Conservation (phyloP, 1,140 invertebrate genomes). For the Calosoma granatense region DNA sequence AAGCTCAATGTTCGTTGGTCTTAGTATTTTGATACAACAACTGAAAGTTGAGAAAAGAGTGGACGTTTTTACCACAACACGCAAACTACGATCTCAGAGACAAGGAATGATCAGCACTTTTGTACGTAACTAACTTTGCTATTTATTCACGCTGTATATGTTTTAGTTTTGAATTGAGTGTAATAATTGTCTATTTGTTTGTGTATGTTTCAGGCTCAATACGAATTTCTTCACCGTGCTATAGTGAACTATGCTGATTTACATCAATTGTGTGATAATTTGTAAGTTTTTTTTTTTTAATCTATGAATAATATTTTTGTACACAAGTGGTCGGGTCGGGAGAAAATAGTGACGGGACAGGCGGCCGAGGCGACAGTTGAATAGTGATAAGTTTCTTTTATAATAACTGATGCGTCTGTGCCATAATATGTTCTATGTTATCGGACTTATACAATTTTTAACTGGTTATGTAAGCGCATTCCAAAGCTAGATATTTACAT, state of each 20-base stretch:
- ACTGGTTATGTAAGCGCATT: not conserved
- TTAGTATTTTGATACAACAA: slow-evolving; percentile 77
- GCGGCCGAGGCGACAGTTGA: too few species aligned
- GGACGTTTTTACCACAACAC: slow-evolving; percentile 72
- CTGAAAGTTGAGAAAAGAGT: slow-evolving; percentile 69
- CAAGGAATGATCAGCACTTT: slow-evolving; percentile 72
- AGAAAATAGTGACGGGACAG: not conserved
- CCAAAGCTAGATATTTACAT: not conserved
- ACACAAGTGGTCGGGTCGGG: not conserved
- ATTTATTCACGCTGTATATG: too few species aligned
- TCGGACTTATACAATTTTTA: not conserved
- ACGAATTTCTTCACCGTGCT: slow-evolving; percentile 83
- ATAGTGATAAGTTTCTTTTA: too few species aligned
- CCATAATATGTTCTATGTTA: not conserved
- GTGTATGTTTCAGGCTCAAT: slow-evolving; percentile 69
- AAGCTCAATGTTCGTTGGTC: slow-evolving; percentile 78
- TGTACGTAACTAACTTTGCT: slow-evolving; percentile 45
- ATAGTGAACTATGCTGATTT: slow-evolving; percentile 82
- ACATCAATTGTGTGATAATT: slow-evolving; percentile 50
- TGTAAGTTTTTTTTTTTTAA: not conserved
- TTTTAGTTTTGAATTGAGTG: not conserved
- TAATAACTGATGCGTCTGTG: too few species aligned
- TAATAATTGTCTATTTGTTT: slow-evolving; percentile 22
- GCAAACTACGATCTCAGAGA: slow-evolving; percentile 75
- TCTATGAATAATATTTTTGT: slow-evolving; percentile 1